phyloP scores from a whole-genome alignment of 1,140 invertebrate species.

The Papilio xuthus region DNA sequence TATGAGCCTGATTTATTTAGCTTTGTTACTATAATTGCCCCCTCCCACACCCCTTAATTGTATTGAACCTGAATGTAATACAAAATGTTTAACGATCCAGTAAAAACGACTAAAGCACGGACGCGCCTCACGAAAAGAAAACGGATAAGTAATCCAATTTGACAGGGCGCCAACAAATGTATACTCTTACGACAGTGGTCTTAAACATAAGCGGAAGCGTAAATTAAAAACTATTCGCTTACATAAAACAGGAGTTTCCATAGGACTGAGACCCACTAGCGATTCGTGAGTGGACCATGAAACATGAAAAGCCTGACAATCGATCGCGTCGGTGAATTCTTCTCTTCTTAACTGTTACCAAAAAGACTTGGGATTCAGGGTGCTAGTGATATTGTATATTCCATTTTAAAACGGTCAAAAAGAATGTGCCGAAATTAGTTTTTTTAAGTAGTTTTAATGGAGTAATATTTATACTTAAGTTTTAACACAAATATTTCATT shows the following conservation, averaged over 20 bases:
- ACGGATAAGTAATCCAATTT: slow-evolving; percentile 62
- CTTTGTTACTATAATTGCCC: not conserved
- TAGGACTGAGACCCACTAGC: no score
- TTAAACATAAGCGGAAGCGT: not conserved
- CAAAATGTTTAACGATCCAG: slow-evolving; percentile 42
- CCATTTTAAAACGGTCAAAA: no score
- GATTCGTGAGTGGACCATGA: no score
- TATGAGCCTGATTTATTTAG: not conserved
- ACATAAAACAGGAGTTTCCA: not conserved
- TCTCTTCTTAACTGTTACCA: no score
- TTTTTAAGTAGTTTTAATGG: not conserved
- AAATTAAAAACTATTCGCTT: not conserved
- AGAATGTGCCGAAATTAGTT: no score
- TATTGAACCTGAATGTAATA: slow-evolving; percentile 15
- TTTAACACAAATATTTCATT: not conserved
- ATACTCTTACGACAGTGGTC: not conserved
- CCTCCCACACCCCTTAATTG: not conserved
- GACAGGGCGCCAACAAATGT: slow-evolving; percentile 57
- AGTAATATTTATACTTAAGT: not conserved
- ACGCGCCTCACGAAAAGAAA: slow-evolving; percentile 53
- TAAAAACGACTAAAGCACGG: slow-evolving; percentile 46
- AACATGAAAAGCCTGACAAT: no score
- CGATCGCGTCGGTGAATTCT: no score
- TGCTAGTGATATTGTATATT: no score
- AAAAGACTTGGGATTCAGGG: no score